Evolutionary conservation across 2,797 vertebrate species (phyloP), one percentile per base, ranked within the genome.

Genomic region (Atherinosoma microstoma): DNA sequence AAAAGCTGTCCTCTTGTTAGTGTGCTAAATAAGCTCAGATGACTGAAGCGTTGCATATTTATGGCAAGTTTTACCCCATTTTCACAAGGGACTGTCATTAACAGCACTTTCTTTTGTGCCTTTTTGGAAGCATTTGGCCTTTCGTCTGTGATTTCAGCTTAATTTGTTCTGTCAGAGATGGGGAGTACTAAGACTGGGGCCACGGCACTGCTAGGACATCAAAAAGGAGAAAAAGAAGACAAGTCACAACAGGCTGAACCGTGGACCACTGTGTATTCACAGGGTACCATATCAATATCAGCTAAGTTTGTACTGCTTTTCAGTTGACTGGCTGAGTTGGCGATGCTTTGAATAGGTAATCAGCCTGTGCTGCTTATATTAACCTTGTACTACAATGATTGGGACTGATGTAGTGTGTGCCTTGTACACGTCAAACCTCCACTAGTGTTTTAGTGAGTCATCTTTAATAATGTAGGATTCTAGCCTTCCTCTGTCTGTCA

Each of bases 1-100:
- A 74, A 63, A 32, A 58, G 76, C 78, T 63, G 73, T 68, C 77
- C 67, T 65, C 61, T 69, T 62, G 65, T 85, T 86, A 71, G 75
- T 60, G 73, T 85, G 85, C 70, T 86, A 74, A 88, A 82, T 80
- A 79, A 79, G 67, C 73, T 62, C 35, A 67, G 73, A 71, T 36
- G 80, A 75, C 61, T 40, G 64, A 83, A 65, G 22, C 67, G 4
- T 29, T 91, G 78, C 84, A 89, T 93, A 92, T 92, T 93, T 80
- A 91, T 88, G 35, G 7, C 7, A 13, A 64, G 32, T 71, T 73
- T 58, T n/a, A 36, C 77, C 67, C 76, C 75, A 67, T 76, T 88
- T 78, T 80, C 81, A 73, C 76, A 35, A 79, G 74, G 58, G 80
- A 80, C 79, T 84, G 90, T 90, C 78, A 91, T 91, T 88, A 86